These are phyloP conservation scores for Nineta flava DNA, from an alignment of 2,888 invertebrate species.

Conservation along the genomic window DNA sequence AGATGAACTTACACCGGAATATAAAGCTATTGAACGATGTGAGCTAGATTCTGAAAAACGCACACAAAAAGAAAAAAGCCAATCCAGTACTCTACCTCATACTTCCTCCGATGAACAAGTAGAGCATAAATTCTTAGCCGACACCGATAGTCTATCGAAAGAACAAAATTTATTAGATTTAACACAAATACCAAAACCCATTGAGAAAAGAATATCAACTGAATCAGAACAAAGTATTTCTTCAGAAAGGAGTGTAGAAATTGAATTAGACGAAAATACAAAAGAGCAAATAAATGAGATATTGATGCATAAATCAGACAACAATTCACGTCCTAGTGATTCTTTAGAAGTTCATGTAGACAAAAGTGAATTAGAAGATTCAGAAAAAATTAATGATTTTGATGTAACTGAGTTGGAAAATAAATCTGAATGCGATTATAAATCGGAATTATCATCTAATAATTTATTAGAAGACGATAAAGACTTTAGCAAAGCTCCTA, in stretches of 20 bases:
- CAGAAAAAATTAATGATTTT: slow-evolving; percentile 30
- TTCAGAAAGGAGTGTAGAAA: slow-evolving; percentile 17
- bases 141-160: slow-evolving; percentile 5
- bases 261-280: slow-evolving; percentile 11
- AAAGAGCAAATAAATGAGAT: slow-evolving; percentile 11
- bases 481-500: slow-evolving; percentile 22
- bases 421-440: slow-evolving; percentile 22
- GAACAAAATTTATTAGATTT: slow-evolving; percentile 2
- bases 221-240: slow-evolving; percentile 23
- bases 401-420: slow-evolving; percentile 24
- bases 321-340: slow-evolving; percentile 26
- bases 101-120: slow-evolving; percentile 9
- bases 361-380: slow-evolving; percentile 32
- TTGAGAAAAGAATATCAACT: slow-evolving; percentile 16
- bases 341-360: slow-evolving; percentile 33
- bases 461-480: slow-evolving; percentile 7
- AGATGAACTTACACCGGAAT: slow-evolving; percentile 30
- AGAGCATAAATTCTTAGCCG: slow-evolving; percentile 3
- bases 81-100: not conserved
- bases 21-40: slow-evolving; percentile 22
- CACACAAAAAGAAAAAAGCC: not conserved
- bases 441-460: slow-evolving; percentile 21
- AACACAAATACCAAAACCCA: slow-evolving; percentile 5
- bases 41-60: not conserved
- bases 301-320: slow-evolving; percentile 18